These are phyloP conservation scores for Probaryconus sp. DNA, from an alignment of 1,140 invertebrate genomes.

Conservation along the genomic window DNA sequence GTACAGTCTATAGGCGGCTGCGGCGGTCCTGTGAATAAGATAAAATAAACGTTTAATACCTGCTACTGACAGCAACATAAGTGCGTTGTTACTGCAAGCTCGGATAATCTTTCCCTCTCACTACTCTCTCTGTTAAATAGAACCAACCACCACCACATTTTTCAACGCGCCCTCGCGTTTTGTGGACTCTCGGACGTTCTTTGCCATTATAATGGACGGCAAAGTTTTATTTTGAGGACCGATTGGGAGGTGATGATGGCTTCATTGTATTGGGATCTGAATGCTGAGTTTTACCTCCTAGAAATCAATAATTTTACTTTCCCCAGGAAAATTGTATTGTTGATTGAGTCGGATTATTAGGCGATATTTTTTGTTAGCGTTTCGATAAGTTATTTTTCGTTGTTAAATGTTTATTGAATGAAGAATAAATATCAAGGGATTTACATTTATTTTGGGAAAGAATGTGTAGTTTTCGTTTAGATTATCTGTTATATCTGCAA, in stretches of 20 bases:
- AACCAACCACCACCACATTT: conserved; percentile 17
- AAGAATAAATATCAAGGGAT: no score
- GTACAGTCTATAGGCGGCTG: conserved; percentile 84
- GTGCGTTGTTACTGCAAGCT: conserved; percentile 38
- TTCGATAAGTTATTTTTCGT: no score
- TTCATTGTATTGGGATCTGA: conserved; percentile 1
- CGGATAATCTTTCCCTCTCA: conserved; percentile 33
- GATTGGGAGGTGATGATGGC: background rate
- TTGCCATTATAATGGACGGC: conserved; percentile 16
- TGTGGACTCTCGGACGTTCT: conserved; percentile 8
- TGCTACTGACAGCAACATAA: conserved; percentile 42
- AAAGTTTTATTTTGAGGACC: conserved; percentile 19
- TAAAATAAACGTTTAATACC: conserved; percentile 55
- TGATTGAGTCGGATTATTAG: no score
- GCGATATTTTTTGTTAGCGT: no score
- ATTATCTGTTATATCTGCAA: no score
- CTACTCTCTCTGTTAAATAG: conserved; percentile 27
- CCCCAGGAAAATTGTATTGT: no score
- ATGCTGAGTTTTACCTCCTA: no score
- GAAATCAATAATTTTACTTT: conserved; percentile 36
- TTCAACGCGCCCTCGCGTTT: conserved; percentile 6
- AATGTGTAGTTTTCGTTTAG: no score
- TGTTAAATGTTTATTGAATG: no score
- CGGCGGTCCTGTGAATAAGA: conserved; percentile 80
- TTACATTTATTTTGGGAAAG: no score